These are phyloP conservation scores for Aegithalos caudatus DNA, from an alignment of 2,113 vertebrate species.

Conservation along the genomic window DNA sequence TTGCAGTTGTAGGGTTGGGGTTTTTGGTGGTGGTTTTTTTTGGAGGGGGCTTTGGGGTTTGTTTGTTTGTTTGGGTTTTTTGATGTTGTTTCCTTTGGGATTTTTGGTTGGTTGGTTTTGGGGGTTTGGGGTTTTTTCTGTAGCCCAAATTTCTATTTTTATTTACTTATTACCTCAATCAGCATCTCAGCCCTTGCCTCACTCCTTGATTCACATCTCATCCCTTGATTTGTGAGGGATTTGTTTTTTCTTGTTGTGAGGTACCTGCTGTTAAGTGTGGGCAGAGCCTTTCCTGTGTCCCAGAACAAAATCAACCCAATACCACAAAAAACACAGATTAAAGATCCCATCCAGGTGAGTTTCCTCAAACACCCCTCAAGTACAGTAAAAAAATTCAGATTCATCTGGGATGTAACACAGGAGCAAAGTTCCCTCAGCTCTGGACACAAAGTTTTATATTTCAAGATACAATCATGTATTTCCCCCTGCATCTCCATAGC, in stretches of 20 bases:
- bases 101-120: too few species aligned
- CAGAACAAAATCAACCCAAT: not conserved
- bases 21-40: not conserved
- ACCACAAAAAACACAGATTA: not conserved
- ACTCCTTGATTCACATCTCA: not conserved
- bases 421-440: not conserved
- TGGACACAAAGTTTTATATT: not conserved
- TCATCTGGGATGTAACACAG: not conserved
- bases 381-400: not conserved
- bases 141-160: not conserved
- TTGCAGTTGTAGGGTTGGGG: too few species aligned
- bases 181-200: not conserved
- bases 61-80: not conserved
- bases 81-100: too few species aligned
- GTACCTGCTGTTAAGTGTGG: not conserved
- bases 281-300: not conserved
- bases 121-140: not conserved
- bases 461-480: not conserved
- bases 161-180: not conserved
- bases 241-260: not conserved
- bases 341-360: not conserved
- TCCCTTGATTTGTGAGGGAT: not conserved
- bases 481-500: not conserved
- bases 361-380: not conserved
- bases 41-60: accelerated